These are phyloP conservation scores for Desmodus rotundus DNA, from an alignment of 2,113 vertebrate species.

Conservation along the genomic window DNA sequence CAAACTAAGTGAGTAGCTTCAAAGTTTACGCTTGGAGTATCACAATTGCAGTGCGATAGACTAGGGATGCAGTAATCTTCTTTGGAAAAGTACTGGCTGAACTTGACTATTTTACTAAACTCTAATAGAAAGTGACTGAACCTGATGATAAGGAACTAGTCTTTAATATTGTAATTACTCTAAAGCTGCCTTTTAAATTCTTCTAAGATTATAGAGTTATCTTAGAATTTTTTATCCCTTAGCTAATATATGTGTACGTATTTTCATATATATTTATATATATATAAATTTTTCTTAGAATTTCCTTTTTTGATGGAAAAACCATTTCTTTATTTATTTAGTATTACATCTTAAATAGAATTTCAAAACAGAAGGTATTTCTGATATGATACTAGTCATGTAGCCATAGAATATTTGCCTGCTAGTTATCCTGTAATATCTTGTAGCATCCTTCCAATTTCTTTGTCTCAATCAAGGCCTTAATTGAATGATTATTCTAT, in stretches of 20 bases:
- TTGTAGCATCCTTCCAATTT: not conserved
- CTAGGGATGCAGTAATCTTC: not conserved
- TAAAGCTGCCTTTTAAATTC: not conserved
- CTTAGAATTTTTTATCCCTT: not conserved
- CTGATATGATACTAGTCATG: not conserved
- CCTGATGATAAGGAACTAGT: not conserved
- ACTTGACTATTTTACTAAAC: not conserved
- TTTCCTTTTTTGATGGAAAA: not conserved
- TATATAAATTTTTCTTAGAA: not conserved
- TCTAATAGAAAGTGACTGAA: not conserved
- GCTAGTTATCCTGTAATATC: not conserved
- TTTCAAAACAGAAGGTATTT: not conserved
- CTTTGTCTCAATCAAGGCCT: not conserved
- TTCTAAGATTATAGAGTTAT: not conserved
- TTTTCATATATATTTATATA: not conserved
- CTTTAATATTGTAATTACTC: not conserved
- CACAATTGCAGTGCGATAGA: not conserved
- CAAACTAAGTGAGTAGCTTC: slow-evolving; percentile 91
- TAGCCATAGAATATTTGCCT: not conserved
- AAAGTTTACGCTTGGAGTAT: slow-evolving; percentile 24
- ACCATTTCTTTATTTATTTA: not conserved
- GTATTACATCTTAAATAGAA: not conserved
- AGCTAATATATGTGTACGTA: not conserved
- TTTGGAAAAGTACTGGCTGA: slow-evolving; percentile 64
- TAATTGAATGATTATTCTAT: not conserved